A percentile compares a stretch with the other conserved stretches of the same genome.
These are phyloP conservation scores for Anthoscopus minutus DNA, from an alignment of 2,113 vertebrate species.

Conservation along the genomic window DNA sequence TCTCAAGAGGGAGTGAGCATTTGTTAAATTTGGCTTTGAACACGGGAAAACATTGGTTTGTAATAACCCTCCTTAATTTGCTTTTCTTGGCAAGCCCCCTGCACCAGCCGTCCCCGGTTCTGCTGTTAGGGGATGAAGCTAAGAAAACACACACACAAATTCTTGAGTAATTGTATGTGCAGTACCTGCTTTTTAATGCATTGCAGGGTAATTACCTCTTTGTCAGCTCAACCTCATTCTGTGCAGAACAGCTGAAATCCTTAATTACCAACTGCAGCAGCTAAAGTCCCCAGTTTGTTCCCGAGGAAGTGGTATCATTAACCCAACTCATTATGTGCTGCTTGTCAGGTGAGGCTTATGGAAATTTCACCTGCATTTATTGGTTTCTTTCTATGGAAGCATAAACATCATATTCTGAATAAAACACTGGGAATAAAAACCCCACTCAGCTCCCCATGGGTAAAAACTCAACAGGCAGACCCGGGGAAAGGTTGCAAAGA, in stretches of 20 bases:
- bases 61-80: constrained; percentile 7
- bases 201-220: constrained; percentile 50
- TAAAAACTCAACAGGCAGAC: not conserved
- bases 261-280: constrained; percentile 62
- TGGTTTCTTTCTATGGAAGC: not conserved
- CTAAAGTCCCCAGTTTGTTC: constrained; percentile 37
- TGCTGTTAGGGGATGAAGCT: not conserved
- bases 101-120: not conserved
- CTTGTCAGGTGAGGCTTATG: constrained; percentile 28
- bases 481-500: not conserved
- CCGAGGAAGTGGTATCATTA: constrained; percentile 48
- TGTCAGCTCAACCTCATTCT: constrained; percentile 46
- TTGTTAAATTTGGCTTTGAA: not conserved
- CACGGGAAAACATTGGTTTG: not conserved
- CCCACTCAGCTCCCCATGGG: not conserved
- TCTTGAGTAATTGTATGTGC: not conserved
- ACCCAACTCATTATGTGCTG: constrained; percentile 36
- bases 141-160: not conserved
- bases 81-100: constrained; percentile 24
- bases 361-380: constrained; percentile 18
- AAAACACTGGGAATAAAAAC: not conserved
- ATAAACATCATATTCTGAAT: not conserved
- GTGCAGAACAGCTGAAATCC: constrained; percentile 53
- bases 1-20: not conserved
- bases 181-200: constrained; percentile 12